Percentiles rank a stretch among this genome's conserved stretches.
Evolutionary conservation across 2,113 vertebrate species (phyloP).

Genomic region (Passer domesticus): DNA sequence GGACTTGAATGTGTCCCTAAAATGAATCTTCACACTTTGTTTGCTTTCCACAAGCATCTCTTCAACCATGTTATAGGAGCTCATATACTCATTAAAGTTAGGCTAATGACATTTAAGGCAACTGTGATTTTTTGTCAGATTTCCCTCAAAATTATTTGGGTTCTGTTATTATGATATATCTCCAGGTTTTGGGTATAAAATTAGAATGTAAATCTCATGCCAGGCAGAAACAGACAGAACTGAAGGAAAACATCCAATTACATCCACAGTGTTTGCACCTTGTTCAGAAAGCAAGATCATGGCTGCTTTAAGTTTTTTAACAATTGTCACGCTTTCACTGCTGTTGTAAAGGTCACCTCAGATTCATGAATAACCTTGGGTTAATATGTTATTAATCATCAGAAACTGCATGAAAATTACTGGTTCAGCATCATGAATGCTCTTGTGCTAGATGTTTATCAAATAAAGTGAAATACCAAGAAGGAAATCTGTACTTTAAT

Average conservation of each 20-base stretch:
- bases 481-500: background rate
- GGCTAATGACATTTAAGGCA: background rate
- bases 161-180: background rate
- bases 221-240: background rate
- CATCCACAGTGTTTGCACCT: background rate
- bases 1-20: background rate
- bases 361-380: background rate
- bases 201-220: background rate
- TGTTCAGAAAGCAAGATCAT: background rate
- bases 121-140: background rate
- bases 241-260: background rate
- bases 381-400: constrained; percentile 22
- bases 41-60: background rate
- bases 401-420: background rate
- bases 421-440: background rate
- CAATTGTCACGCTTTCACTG: background rate
- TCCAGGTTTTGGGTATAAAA: background rate
- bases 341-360: background rate
- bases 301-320: background rate
- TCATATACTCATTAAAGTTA: background rate
- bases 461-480: background rate
- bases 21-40: background rate
- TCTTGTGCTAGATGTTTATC: background rate
- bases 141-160: background rate
- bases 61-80: background rate